Base-by-base conservation (phyloP, 2,888 invertebrate genomes). In the Drosophila mulleri region DNA sequence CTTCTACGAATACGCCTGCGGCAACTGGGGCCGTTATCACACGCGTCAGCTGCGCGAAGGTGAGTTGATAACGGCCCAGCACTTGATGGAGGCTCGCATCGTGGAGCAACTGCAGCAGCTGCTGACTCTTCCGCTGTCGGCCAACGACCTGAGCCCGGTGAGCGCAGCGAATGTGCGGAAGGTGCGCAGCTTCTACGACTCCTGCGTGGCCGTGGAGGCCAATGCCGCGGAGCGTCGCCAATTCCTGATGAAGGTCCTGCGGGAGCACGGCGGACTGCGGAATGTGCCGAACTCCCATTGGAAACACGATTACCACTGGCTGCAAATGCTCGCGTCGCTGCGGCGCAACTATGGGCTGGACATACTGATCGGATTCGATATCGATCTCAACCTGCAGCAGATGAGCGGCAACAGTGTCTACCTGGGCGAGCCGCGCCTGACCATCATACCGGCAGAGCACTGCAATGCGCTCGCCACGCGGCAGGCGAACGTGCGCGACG, bases 1-100 rank as follows among this genome's bases (percentile, higher is more conserved):
- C 67, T 92, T 92, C 68, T 92, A 89, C 54, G 89, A 91, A 23
- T 92, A 83, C 44, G 91, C 92, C 42, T 92, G 92, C 45, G 92
- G 93, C 32, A 90, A 88, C 37, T 92, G 93, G 93, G 57, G 72
- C 2, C 42, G 66, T 2, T 63, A 78, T 50, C 85, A 90, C 48
- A 70, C 57, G 2, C 77, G 70, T 1, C 74, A 64, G 5, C 72
- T 67, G 58, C 78, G 76, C 6, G 73, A 73, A 5, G 82, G 75
- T 0, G 80, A 86, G 12, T 37, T 83, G 26, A 52, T 67, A 16
- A 88, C 84, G n/a, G 83, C 84, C 0, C 88, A 83, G 47, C 68
- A 78, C 16, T 12, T 83, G 23, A 72, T 91, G 45, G 87, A 91
- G 45, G 7, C 58, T 0, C 66, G 57, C 18, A 81, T 91, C 2